Evolutionary conservation across 2,888 invertebrate genomes (phyloP).

Genomic region (Labia minor): DNA sequence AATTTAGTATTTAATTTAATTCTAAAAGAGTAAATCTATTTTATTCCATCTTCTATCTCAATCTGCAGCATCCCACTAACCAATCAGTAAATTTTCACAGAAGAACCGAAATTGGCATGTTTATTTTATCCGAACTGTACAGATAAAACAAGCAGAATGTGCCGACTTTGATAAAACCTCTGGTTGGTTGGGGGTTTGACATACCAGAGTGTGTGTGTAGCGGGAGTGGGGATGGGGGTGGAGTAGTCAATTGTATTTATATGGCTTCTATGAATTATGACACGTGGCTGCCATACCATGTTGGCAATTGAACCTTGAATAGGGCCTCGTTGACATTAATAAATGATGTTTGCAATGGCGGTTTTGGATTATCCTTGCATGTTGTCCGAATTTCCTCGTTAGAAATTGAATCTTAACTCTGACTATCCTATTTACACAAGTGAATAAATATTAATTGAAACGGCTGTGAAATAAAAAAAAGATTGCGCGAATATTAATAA

Average conservation of each 20-base stretch:
- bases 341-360: conserved; percentile 13
- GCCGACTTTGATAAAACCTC: not conserved
- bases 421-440: not conserved
- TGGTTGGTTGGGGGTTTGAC: not conserved
- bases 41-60: too few relatives aligned
- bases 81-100: conserved; percentile 4
- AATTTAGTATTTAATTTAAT: too few relatives aligned
- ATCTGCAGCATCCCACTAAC: not conserved
- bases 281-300: conserved; percentile 5
- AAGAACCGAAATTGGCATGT: conserved; percentile 4
- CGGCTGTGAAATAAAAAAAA: too few relatives aligned
- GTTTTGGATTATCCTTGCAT: not conserved
- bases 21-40: too few relatives aligned
- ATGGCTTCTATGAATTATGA: conserved; percentile 4
- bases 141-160: conserved; percentile 13
- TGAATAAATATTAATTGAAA: conserved; percentile 7
- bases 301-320: conserved; percentile 4
- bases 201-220: too few relatives aligned
- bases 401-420: conserved; percentile 8
- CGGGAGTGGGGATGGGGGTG: not conserved
- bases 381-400: not conserved
- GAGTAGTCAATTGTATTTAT: not conserved
- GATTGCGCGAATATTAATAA: too few relatives aligned
- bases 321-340: conserved; percentile 5
- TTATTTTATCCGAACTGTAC: not conserved